phyloP scores from a whole-genome alignment of 2,888 invertebrate genomes.

The Trilocha varians region DNA sequence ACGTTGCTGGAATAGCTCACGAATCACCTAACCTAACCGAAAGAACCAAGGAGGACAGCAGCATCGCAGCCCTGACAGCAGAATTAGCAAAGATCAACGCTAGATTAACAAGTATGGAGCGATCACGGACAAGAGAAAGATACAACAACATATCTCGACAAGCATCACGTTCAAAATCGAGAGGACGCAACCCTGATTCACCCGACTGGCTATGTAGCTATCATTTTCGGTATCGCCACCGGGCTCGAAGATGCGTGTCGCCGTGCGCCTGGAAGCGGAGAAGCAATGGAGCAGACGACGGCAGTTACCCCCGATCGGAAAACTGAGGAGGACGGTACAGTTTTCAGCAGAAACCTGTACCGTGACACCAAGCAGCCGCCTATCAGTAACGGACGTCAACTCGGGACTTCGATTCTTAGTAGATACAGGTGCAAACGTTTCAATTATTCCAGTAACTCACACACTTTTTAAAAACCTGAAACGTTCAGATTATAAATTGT shows the following conservation, averaged over 20 bases:
- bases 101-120: conserved; percentile 3
- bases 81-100: conserved; percentile 1
- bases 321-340: too few species aligned
- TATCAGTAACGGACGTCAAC: too few species aligned
- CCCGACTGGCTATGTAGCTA: too few species aligned
- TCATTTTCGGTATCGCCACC: background rate
- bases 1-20: background rate
- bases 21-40: too few species aligned
- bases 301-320: too few species aligned
- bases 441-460: background rate
- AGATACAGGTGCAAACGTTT: too few species aligned
- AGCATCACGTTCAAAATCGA: background rate
- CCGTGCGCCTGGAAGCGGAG: background rate
- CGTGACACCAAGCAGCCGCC: too few species aligned
- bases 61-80: background rate
- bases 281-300: background rate
- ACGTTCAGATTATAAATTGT: conserved; percentile 2
- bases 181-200: background rate
- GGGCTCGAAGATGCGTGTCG: background rate
- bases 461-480: background rate
- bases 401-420: too few species aligned
- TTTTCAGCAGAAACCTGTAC: too few species aligned
- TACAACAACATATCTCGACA: background rate
- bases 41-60: background rate
- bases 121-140: background rate